A percentile compares a stretch with the other conserved stretches of the same genome.
Evolutionary conservation across 2,113 vertebrate genomes (phyloP).

Genomic region (Pungitius pungitius): DNA sequence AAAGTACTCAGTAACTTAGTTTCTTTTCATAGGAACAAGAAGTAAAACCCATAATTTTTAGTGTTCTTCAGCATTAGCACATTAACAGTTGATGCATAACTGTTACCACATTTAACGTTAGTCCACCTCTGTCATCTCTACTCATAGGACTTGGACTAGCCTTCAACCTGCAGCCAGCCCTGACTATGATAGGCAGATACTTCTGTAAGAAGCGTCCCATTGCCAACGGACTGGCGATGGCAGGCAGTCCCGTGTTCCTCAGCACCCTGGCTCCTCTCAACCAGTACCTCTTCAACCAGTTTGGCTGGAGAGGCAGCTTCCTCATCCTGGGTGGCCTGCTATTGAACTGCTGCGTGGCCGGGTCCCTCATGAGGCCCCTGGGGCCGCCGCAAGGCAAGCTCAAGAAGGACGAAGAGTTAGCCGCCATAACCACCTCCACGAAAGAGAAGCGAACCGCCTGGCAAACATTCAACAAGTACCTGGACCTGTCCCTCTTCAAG

Average conservation of each 20-base stretch:
- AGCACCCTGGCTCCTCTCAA: constrained; percentile 95
- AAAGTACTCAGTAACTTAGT: not conserved
- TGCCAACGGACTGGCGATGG: constrained; percentile 95
- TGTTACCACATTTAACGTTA: not conserved
- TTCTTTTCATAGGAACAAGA: not conserved
- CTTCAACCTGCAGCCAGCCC: constrained; percentile 96
- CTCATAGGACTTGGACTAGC: constrained; percentile 91
- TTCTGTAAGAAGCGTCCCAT: constrained; percentile 94
- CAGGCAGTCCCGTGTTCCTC: constrained; percentile 97
- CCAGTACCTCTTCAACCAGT: constrained; percentile 93
- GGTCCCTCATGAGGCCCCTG: constrained; percentile 93
- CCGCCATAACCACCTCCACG: constrained; percentile 47
- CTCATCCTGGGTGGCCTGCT: constrained; percentile 91
- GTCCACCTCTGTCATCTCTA: constrained; percentile 22
- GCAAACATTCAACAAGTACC: constrained; percentile 86
- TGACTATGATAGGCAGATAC: constrained; percentile 97
- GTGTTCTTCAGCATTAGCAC: not conserved
- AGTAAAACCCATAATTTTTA: not conserved
- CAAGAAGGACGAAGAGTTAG: constrained; percentile 80
- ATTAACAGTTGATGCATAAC: not conserved
- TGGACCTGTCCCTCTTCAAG: constrained; percentile 94
- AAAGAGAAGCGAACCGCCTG: constrained; percentile 75
- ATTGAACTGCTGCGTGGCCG: constrained; percentile 94
- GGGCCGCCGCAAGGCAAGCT: constrained; percentile 51
- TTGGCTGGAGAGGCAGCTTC: constrained; percentile 97